phyloP scores from a whole-genome alignment of 1,140 invertebrate genomes.

The Drosophila nigrodunni region DNA sequence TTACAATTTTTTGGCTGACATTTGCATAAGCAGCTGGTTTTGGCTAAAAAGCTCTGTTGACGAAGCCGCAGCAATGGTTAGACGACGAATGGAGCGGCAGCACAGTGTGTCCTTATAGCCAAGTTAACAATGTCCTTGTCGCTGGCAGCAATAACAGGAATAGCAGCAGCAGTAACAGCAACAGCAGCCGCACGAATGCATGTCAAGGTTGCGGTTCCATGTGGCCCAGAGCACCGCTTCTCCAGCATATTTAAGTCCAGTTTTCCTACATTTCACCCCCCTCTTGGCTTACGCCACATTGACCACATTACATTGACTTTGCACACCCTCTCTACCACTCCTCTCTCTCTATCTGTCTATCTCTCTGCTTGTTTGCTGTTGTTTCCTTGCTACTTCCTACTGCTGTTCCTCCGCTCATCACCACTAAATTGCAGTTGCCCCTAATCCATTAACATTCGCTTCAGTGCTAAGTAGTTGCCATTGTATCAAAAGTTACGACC shows the following conservation, averaged over 20 bases:
- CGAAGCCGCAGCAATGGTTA: constrained; percentile 62
- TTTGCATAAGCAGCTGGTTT: constrained; percentile 44
- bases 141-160: constrained; percentile 32
- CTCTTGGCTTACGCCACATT: constrained; percentile 40
- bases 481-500: constrained; percentile 53
- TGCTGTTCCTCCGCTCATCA: not conserved
- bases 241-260: not conserved
- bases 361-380: not conserved
- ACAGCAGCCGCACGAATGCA: constrained; percentile 71
- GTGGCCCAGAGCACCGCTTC: constrained; percentile 50
- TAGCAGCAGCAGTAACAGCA: constrained; percentile 27
- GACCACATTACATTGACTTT: constrained; percentile 72
- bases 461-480: constrained; percentile 39
- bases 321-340: constrained; percentile 30
- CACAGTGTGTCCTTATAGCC: constrained; percentile 2
- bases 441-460: constrained; percentile 53
- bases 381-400: no score
- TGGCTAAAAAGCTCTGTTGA: constrained; percentile 34
- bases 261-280: no score
- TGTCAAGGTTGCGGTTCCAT: constrained; percentile 75
- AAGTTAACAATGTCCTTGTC: constrained; percentile 52
- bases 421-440: constrained; percentile 29
- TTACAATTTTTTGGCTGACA: constrained; percentile 14
- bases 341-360: not conserved
- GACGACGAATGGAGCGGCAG: constrained; percentile 48